A percentile compares a stretch with the other conserved stretches of the same genome.
Evolutionary conservation across 2,113 vertebrate genomes (phyloP).

Genomic region (Bubalus kerabau): DNA sequence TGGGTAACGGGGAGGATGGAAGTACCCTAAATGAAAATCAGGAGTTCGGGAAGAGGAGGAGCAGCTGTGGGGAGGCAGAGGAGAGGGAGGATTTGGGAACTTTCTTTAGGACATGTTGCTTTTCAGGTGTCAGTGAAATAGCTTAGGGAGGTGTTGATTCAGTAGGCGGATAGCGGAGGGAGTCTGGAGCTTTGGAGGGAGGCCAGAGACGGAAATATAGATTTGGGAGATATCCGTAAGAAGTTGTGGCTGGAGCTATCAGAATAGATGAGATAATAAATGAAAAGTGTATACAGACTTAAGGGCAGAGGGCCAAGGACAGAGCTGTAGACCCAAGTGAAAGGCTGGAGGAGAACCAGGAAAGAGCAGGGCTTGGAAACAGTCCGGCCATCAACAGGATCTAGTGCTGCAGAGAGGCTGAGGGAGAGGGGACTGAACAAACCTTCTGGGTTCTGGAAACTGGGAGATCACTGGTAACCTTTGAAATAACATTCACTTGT

Average conservation of each 20-base stretch:
- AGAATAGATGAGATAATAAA: constrained; percentile 53
- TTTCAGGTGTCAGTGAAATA: constrained; percentile 62
- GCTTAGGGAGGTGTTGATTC: constrained; percentile 54
- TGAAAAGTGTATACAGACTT: constrained; percentile 18
- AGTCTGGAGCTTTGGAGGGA: constrained; percentile 57
- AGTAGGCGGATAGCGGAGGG: neutral
- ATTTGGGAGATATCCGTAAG: constrained; percentile 48
- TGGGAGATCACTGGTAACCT: constrained; percentile 29
- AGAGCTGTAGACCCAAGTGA: neutral
- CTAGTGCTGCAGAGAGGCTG: neutral
- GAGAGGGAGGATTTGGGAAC: constrained; percentile 30
- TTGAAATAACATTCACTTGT: constrained; percentile 24
- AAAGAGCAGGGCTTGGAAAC: neutral
- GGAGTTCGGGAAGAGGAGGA: neutral
- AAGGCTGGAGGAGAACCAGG: constrained; percentile 9
- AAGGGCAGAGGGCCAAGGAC: constrained; percentile 40
- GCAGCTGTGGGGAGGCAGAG: constrained; percentile 41
- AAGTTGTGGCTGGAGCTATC: constrained; percentile 52
- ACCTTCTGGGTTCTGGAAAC: neutral
- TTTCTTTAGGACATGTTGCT: constrained; percentile 45
- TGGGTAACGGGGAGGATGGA: neutral
- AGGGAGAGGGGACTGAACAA: neutral
- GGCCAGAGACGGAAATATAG: constrained; percentile 42
- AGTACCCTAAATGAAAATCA: neutral
- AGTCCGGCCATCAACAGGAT: neutral